Evolutionary conservation across 2,888 invertebrate genomes (phyloP), one percentile per base, ranked within the genome.

Genomic region (Dynastes tityus): DNA sequence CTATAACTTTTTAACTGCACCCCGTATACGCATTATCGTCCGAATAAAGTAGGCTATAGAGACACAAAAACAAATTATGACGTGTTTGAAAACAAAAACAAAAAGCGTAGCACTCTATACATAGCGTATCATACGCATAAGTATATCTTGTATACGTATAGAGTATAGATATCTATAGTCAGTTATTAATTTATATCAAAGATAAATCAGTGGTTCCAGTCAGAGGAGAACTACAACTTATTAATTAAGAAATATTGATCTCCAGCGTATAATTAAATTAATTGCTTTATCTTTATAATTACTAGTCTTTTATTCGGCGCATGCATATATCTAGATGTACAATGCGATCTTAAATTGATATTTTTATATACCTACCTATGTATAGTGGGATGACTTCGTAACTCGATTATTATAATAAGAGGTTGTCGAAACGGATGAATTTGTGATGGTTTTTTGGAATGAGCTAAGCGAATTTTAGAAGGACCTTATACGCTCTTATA

Each of bases 191-290:
- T 37, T 64, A 73, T 45, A 65, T 55, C 45, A 40, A 65, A 65
- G 71, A 63, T 63, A 63, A 63, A 63, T 32, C 63, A 63, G 32
- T 32, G 29, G 29, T 63, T 63, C 63, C 29, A 45, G 37, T 61
- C 58, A 70, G 40, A 49, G 51, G 70, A 70, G 77, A 71, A 65
- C 32, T 40, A 13, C 63, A 63, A 63, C 65, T 64, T 74, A 49
- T 73, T 78, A 73, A 77, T 77, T 67, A 77, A 77, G 53, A 77
- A 67, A 65, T 77, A 77, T 68, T 29, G 55, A 65, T 55, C 55
- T n/a, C 53, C n/a, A 67, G 55, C 64, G 45, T 74, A 74, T 74
- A 78, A 78, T 78, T 74, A 78, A 78, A 61, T 78, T 64, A 78
- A 78, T 78, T 78, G 53, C 51, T 55, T 73, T 68, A 68, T 68